A percentile compares a stretch with the other conserved stretches of the same genome.
Conservation (phyloP, 2,888 invertebrate species). For the Anoncus sp. region DNA sequence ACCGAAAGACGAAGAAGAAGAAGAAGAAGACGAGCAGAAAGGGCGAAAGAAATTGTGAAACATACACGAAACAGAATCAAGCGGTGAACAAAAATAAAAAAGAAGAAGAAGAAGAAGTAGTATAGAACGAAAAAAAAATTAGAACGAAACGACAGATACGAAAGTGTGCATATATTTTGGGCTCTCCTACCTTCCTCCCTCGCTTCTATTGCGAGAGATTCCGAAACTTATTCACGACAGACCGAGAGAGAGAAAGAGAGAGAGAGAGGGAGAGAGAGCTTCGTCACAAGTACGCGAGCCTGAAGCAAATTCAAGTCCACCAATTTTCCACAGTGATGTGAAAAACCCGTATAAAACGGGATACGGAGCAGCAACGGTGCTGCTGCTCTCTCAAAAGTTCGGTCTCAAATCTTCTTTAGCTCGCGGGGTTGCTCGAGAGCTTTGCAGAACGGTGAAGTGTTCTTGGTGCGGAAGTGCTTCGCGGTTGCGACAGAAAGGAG, state of each 20-base stretch:
- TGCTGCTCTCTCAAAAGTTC: conserved; percentile 28
- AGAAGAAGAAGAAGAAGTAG: conserved; percentile 23
- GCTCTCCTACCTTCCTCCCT: conserved; percentile 11
- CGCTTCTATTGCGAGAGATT: conserved; percentile 18
- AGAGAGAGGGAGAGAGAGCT: too few species aligned
- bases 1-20: conserved; percentile 50
- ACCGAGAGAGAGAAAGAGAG: too few species aligned
- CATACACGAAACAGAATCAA: conserved; percentile 46
- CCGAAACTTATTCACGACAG: conserved; percentile 50
- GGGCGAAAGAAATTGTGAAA: conserved; percentile 59
- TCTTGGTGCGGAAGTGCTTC: conserved; percentile 31
- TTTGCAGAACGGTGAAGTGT: conserved; percentile 30
- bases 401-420: conserved; percentile 7
- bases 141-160: conserved; percentile 37
- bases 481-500: conserved; percentile 33
- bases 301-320: conserved; percentile 28
- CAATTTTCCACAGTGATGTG: conserved; percentile 26
- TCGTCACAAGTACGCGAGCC: conserved; percentile 37
- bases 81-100: conserved; percentile 44
- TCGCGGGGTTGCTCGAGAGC: conserved; percentile 38
- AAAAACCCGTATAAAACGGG: conserved; percentile 42
- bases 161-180: conserved; percentile 28
- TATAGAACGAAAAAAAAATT: conserved; percentile 39
- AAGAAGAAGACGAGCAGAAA: conserved; percentile 47
- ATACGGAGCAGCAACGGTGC: conserved; percentile 4